A percentile compares a stretch with the other conserved stretches of the same genome.
Conservation (phyloP, 2,888 invertebrate species). For the Tinea semifulvella region DNA sequence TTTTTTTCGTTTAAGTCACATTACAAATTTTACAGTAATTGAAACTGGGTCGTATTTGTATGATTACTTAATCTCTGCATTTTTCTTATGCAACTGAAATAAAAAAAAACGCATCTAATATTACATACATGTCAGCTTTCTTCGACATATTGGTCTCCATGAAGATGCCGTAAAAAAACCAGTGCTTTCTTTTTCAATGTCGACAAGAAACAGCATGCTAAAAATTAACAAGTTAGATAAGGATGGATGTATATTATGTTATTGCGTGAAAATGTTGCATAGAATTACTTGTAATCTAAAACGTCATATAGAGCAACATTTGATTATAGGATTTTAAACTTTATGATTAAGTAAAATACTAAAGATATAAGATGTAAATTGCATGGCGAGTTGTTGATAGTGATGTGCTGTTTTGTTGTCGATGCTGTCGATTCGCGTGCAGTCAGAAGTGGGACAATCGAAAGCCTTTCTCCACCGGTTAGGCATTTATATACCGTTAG, state of each 20-base stretch:
- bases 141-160: conserved; percentile 58
- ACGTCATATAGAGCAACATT: not conserved
- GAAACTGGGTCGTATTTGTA: too few species aligned
- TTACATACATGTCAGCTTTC: conserved; percentile 57
- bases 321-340: not conserved
- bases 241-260: conserved; percentile 36
- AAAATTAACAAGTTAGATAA: conserved; percentile 29
- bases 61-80: too few species aligned
- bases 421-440: conserved; percentile 50
- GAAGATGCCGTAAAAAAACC: conserved; percentile 49
- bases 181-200: conserved; percentile 66
- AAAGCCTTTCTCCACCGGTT: conserved; percentile 65
- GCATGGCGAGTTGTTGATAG: conserved; percentile 28
- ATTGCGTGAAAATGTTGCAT: conserved; percentile 37
- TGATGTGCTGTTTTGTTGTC: conserved; percentile 41
- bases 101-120: conserved; percentile 52
- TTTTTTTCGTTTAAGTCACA: too few species aligned
- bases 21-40: too few species aligned
- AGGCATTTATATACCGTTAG: conserved; percentile 66
- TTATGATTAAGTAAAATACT: not conserved
- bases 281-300: not conserved
- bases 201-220: conserved; percentile 35
- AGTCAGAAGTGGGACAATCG: conserved; percentile 64
- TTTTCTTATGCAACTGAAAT: conserved; percentile 57
- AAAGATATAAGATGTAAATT: conserved; percentile 20